Evolutionary conservation across 1,140 invertebrate genomes (phyloP).

Genomic region (Ostrea denselamellosa): DNA sequence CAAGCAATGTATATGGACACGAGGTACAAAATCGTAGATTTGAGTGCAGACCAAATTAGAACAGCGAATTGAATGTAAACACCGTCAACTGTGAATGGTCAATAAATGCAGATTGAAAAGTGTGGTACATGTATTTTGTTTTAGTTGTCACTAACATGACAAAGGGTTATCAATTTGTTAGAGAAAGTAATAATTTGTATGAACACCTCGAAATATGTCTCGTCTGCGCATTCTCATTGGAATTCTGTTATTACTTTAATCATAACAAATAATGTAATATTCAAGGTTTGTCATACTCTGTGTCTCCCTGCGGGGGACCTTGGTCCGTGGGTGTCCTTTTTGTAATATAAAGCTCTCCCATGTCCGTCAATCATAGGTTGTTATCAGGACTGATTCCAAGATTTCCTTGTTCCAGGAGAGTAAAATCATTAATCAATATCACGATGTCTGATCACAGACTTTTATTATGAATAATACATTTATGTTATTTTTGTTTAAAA

Average conservation of each 20-base stretch:
- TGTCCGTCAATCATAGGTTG: not conserved
- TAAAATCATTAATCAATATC: constrained; percentile 1
- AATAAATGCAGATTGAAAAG: no score
- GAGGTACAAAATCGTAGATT: no score
- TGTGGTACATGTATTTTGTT: no score
- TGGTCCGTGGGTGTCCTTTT: constrained; percentile 1
- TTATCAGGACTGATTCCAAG: not conserved
- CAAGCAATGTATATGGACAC: no score
- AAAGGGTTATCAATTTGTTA: not conserved
- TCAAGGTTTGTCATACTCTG: not conserved
- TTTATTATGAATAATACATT: not conserved
- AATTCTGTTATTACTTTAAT: not conserved
- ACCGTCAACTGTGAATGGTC: no score
- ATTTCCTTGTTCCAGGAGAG: not conserved
- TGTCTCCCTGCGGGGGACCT: not conserved
- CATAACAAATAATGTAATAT: not conserved
- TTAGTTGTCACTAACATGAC: no score
- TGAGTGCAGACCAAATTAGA: no score
- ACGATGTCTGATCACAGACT: not conserved
- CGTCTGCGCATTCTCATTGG: not conserved
- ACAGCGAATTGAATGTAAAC: no score
- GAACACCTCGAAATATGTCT: not conserved
- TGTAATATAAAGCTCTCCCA: not conserved
- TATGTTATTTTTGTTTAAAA: constrained; percentile 35
- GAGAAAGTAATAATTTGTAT: not conserved